Evolutionary conservation across 92 coral and sea anemone genomes (phyloP).

Genomic region (Epizoanthus ramosus): DNA sequence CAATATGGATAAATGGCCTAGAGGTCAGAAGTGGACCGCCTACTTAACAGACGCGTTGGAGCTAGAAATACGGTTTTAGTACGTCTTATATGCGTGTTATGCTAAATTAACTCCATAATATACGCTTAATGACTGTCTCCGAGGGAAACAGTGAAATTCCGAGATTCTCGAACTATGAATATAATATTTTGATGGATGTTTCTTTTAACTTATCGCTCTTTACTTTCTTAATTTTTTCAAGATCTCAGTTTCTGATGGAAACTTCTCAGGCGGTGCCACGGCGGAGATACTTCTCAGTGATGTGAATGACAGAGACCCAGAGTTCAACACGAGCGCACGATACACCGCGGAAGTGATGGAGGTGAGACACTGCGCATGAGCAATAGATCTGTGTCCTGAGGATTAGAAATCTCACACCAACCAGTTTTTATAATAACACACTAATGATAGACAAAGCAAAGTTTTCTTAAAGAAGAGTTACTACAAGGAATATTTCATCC

Average conservation of each 20-base stretch:
- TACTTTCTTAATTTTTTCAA: constrained; percentile 27
- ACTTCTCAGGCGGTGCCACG: constrained; percentile 59
- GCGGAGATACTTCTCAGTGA: constrained; percentile 73
- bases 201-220: background rate
- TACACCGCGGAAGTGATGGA: constrained; percentile 80
- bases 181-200: too few relatives aligned
- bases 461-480: too few relatives aligned
- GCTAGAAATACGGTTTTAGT: too few relatives aligned
- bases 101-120: too few relatives aligned
- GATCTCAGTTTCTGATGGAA: constrained; percentile 83
- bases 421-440: background rate
- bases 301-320: constrained; percentile 88
- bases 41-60: too few relatives aligned
- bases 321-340: constrained; percentile 66
- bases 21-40: too few relatives aligned
- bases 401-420: too few relatives aligned
- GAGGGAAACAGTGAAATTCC: too few relatives aligned
- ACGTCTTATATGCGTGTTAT: background rate
- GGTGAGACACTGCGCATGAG: constrained; percentile 49
- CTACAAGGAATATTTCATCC: too few relatives aligned
- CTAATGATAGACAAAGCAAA: too few relatives aligned
- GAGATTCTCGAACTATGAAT: background rate
- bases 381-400: background rate
- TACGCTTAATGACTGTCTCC: too few relatives aligned
- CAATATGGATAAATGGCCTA: too few relatives aligned